Evolutionary conservation across 2,888 invertebrate species (phyloP).

Genomic region (Synergus umbraculus): DNA sequence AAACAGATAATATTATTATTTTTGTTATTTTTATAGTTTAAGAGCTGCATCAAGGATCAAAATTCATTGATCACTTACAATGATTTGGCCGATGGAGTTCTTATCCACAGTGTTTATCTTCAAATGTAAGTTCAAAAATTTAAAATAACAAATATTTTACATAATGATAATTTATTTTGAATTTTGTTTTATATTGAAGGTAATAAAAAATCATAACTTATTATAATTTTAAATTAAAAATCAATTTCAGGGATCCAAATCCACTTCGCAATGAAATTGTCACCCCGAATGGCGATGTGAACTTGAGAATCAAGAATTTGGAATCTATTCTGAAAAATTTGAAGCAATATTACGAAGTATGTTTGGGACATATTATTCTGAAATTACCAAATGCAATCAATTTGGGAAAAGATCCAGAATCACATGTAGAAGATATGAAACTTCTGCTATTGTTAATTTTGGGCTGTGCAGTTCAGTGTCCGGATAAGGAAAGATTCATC

Average conservation of each 20-base stretch:
- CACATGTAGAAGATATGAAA: slow-evolving; percentile 86
- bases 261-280: slow-evolving; percentile 77
- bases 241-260: slow-evolving; percentile 77
- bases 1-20: no score
- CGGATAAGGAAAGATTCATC: slow-evolving; percentile 95
- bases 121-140: slow-evolving; percentile 84
- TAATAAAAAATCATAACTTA: background rate
- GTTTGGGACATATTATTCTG: slow-evolving; percentile 91
- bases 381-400: slow-evolving; percentile 88
- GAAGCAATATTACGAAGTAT: slow-evolving; percentile 84
- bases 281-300: slow-evolving; percentile 77
- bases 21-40: slow-evolving; percentile 80
- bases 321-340: slow-evolving; percentile 92
- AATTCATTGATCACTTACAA: slow-evolving; percentile 86
- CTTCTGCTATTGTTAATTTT: slow-evolving; percentile 90
- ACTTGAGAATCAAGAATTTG: slow-evolving; percentile 88
- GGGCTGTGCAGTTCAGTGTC: slow-evolving; percentile 98
- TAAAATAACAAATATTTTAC: background rate
- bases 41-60: slow-evolving; percentile 90
- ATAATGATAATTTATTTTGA: background rate
- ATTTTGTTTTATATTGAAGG: background rate
- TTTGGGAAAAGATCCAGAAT: slow-evolving; percentile 85
- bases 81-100: slow-evolving; percentile 89
- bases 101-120: slow-evolving; percentile 91
- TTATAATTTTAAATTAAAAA: background rate